Evolutionary conservation across 2,113 vertebrate genomes (phyloP).

Genomic region (Columba janthina): DNA sequence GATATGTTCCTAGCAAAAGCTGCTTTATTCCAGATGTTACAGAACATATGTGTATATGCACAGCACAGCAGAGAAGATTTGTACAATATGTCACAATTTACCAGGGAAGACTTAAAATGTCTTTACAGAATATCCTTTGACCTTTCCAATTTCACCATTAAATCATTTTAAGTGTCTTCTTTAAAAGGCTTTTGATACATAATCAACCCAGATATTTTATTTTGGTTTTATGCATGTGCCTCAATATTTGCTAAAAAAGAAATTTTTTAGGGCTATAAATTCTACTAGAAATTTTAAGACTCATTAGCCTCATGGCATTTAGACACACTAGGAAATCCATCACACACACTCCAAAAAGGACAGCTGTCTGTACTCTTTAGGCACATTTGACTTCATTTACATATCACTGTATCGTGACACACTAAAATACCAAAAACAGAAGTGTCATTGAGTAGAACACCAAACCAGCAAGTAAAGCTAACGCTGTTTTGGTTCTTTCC

Average conservation of each 20-base stretch:
- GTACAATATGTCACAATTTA: slow-evolving; percentile 63
- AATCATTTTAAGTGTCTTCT: neutral
- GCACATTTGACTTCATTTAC: neutral
- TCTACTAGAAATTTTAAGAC: neutral
- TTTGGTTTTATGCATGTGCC: neutral
- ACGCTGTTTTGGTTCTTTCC: neutral
- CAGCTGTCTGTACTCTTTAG: neutral
- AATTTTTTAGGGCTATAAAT: neutral
- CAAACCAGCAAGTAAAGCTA: neutral
- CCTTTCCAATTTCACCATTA: neutral
- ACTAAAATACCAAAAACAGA: neutral
- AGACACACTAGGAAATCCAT: neutral
- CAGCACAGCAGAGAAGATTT: slow-evolving; percentile 52
- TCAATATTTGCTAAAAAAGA: neutral
- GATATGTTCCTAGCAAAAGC: slow-evolving; percentile 35
- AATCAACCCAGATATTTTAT: neutral
- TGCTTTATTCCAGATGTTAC: slow-evolving; percentile 65
- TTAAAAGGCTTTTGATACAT: neutral
- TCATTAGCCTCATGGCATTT: neutral
- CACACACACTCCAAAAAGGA: neutral
- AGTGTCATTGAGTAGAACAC: neutral
- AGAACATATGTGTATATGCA: neutral
- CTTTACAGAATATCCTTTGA: neutral
- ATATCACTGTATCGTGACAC: neutral
- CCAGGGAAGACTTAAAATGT: neutral